These are phyloP conservation scores for Yponomeuta plumbellus DNA, from an alignment of 2,888 invertebrate species.

Conservation along the genomic window DNA sequence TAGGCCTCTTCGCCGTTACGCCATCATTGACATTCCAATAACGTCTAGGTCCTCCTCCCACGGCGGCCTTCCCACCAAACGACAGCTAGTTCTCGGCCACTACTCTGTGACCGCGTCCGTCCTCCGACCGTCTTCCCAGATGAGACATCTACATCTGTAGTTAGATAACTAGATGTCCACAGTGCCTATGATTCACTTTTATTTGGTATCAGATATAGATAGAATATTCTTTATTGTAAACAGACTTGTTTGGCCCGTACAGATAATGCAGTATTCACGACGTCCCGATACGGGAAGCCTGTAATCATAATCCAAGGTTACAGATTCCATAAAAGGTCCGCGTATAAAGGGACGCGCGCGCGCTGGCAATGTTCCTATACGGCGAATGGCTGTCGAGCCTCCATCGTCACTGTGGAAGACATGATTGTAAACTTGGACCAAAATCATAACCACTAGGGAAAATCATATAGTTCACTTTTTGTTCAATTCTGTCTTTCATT, in stretches of 20 bases:
- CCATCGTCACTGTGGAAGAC: conserved; percentile 31
- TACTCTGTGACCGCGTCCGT: no score
- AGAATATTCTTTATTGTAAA: no score
- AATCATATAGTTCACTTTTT: neutral
- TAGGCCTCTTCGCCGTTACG: no score
- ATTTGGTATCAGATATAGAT: no score
- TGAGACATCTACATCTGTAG: no score
- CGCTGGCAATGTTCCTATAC: conserved; percentile 22
- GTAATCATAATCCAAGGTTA: conserved; percentile 30
- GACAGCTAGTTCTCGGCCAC: no score
- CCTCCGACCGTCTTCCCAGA: no score
- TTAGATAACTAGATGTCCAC: no score
- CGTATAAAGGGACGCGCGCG: neutral
- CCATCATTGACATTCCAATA: no score
- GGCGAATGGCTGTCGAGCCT: conserved; percentile 31
- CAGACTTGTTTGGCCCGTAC: neutral
- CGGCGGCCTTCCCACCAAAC: no score
- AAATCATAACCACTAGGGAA: neutral
- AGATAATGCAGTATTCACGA: conserved; percentile 18
- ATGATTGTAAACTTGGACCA: conserved; percentile 19
- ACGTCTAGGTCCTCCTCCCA: no score
- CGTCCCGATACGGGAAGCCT: conserved; percentile 29
- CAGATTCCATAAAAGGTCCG: neutral
- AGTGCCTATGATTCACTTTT: no score
- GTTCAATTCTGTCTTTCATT: neutral